Evolutionary conservation across 2,113 vertebrate species (phyloP).

Genomic region (Oncorhynchus mykiss): DNA sequence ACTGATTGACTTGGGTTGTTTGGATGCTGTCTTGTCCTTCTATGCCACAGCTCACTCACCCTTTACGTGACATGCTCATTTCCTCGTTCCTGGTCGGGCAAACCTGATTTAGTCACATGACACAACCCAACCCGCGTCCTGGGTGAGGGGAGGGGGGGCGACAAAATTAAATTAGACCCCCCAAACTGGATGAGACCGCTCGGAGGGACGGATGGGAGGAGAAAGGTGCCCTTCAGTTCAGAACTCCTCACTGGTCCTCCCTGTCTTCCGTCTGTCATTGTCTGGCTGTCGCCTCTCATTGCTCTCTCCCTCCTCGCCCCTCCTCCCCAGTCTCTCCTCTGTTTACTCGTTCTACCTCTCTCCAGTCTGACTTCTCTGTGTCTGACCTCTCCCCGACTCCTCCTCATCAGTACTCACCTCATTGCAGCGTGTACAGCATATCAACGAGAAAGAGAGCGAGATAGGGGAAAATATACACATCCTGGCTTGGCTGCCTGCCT

Average conservation of each 20-base stretch:
- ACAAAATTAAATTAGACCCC: neutral
- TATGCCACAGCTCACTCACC: neutral
- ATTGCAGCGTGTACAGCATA: neutral
- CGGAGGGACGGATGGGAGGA: neutral
- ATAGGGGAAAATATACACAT: neutral
- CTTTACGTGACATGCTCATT: neutral
- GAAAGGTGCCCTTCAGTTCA: slow-evolving; percentile 3
- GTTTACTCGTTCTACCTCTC: neutral
- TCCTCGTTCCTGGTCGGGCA: neutral
- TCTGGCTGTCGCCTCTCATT: neutral
- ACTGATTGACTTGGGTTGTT: no score
- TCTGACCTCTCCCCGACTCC: neutral
- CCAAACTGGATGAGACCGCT: slow-evolving; percentile 1
- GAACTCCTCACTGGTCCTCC: neutral
- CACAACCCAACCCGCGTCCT: neutral
- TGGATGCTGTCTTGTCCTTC: neutral
- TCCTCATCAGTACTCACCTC: neutral
- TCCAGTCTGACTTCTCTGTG: neutral
- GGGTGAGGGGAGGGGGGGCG: neutral
- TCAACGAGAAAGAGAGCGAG: neutral
- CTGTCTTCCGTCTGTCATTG: neutral
- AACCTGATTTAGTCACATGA: slow-evolving; percentile 7
- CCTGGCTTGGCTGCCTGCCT: neutral
- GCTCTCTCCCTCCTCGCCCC: neutral
- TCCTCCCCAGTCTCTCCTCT: neutral